Evolutionary conservation across 2,888 invertebrate genomes (phyloP).

Genomic region (Microctonus hyperodae): DNA sequence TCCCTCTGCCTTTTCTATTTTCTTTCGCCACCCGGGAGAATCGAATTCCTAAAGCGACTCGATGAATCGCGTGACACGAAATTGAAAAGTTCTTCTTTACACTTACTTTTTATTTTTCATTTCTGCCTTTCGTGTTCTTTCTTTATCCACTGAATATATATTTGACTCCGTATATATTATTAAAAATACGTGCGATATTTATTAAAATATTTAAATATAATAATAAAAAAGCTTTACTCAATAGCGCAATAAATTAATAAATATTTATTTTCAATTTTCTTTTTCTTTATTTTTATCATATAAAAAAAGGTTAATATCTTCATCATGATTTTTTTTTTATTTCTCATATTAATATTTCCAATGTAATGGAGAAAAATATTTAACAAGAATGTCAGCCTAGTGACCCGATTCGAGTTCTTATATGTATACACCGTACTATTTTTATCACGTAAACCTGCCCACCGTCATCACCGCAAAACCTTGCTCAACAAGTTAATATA

Average conservation of each 20-base stretch:
- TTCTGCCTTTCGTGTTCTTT: background rate
- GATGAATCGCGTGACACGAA: slow-evolving; percentile 1
- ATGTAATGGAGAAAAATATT: background rate
- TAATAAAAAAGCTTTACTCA: background rate
- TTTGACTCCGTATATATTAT: background rate
- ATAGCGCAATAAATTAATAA: background rate
- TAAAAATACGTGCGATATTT: background rate
- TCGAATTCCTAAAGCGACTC: slow-evolving; percentile 17
- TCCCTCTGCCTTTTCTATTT: background rate
- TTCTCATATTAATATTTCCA: background rate
- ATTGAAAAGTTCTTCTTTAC: slow-evolving; percentile 13
- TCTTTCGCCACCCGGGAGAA: slow-evolving; percentile 19
- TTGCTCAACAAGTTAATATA: slow-evolving; percentile 37
- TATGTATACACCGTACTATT: slow-evolving; percentile 59
- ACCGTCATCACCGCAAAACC: slow-evolving; percentile 48
- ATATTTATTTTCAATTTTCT: too few species aligned
- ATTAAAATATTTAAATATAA: background rate
- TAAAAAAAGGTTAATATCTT: too few species aligned
- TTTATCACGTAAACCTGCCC: slow-evolving; percentile 54
- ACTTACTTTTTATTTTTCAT: background rate
- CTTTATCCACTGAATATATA: background rate
- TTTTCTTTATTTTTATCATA: too few species aligned
- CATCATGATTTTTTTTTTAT: too few species aligned
- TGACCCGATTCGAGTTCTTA: slow-evolving; percentile 59
- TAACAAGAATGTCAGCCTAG: slow-evolving; percentile 53